phyloP scores from a whole-genome alignment of 2,113 vertebrate genomes.

The Sebastes schlegelii region DNA sequence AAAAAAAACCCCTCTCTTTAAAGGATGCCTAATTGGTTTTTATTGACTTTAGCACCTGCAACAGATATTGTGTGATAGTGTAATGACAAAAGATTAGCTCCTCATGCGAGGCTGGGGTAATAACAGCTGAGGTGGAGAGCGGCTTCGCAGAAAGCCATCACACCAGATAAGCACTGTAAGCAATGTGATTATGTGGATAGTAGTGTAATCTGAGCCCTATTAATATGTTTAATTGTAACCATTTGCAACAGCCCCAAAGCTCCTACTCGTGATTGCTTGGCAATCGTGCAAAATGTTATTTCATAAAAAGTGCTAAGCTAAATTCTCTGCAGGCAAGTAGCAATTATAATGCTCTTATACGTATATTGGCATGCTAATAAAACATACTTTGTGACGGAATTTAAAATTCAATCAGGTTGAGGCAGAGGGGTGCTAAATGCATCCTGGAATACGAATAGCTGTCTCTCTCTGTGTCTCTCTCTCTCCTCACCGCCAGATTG shows the following conservation, averaged over 20 bases:
- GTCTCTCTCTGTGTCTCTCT: constrained; percentile 16
- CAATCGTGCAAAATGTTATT: constrained; percentile 58
- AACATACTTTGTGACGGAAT: constrained; percentile 63
- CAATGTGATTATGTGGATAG: constrained; percentile 73
- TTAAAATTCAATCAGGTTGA: constrained; percentile 66
- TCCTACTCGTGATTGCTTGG: constrained; percentile 51
- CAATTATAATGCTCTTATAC: constrained; percentile 55
- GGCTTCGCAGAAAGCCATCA: constrained; percentile 60
- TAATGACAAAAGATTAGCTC: constrained; percentile 76
- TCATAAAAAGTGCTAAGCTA: constrained; percentile 60
- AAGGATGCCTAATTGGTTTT: constrained; percentile 71
- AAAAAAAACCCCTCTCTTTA: constrained; percentile 36
- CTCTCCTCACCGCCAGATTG: not conserved
- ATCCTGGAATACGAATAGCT: constrained; percentile 42
- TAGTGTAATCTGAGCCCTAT: constrained; percentile 73
- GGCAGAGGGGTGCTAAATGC: constrained; percentile 46
- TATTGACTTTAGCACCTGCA: constrained; percentile 73
- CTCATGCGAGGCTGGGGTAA: constrained; percentile 56
- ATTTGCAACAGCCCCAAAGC: constrained; percentile 69
- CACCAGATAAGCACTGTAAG: constrained; percentile 72
- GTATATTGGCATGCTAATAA: constrained; percentile 53
- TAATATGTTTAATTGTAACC: constrained; percentile 79
- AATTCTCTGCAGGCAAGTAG: constrained; percentile 60
- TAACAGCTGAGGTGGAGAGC: constrained; percentile 70
- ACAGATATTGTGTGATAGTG: constrained; percentile 69